A percentile compares a stretch with the other conserved stretches of the same genome.
Conservation (phyloP, 1,140 invertebrate genomes). For the Drosophila simulans region DNA sequence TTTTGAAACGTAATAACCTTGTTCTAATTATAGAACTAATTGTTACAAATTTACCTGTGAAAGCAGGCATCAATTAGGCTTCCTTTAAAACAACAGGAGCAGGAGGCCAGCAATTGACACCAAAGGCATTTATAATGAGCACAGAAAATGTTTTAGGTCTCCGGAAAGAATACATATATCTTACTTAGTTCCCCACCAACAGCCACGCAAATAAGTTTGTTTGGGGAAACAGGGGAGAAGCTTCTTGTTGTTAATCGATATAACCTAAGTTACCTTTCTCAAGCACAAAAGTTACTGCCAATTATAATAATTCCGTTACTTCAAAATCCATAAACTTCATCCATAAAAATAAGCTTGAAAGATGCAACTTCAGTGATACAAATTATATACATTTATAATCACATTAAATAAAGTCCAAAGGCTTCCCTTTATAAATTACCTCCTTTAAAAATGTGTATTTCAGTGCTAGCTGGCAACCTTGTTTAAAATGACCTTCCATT, state of each 20-base stretch:
- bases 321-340: too few species aligned
- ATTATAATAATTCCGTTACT: not conserved
- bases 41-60: conserved; percentile 41
- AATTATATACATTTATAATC: too few species aligned
- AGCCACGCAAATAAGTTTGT: conserved; percentile 11
- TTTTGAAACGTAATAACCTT: conserved; percentile 31
- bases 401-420: too few species aligned
- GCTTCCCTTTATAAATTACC: not conserved
- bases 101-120: conserved; percentile 26
- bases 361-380: too few species aligned
- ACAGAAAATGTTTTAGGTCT: conserved; percentile 11
- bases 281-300: not conserved
- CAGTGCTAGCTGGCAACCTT: conserved; percentile 26
- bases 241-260: conserved; percentile 18
- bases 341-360: too few species aligned
- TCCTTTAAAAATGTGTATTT: not conserved
- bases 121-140: conserved; percentile 23
- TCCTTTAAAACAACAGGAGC: conserved; percentile 3
- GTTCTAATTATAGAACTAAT: conserved; percentile 42
- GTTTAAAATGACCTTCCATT: conserved; percentile 67
- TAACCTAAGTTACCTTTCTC: conserved; percentile 7
- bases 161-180: conserved; percentile 14
- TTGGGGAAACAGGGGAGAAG: not conserved
- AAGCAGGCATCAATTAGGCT: conserved; percentile 34
- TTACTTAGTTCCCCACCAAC: conserved; percentile 17